A percentile compares a stretch with the other conserved stretches of the same genome.
Conservation (phyloP, 2,888 invertebrate genomes). For the Caradrina clavipalpis region DNA sequence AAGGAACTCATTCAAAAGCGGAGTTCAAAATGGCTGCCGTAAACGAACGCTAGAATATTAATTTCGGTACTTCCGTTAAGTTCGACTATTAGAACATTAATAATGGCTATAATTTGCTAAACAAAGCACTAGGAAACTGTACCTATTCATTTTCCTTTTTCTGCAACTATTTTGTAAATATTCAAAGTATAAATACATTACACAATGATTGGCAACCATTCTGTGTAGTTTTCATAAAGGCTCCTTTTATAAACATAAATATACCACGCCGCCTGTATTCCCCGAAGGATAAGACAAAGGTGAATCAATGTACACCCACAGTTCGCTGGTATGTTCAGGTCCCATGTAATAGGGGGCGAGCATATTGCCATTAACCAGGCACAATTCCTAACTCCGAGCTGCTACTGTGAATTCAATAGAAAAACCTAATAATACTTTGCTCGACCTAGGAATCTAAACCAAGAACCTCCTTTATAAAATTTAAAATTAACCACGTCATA, state of each 20-base stretch:
- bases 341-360: too few relatives aligned
- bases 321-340: too few relatives aligned
- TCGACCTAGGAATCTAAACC: too few relatives aligned
- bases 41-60: not conserved
- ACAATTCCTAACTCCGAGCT: too few relatives aligned
- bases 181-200: not conserved
- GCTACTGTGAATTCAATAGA: too few relatives aligned
- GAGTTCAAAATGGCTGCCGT: not conserved
- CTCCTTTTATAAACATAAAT: too few relatives aligned
- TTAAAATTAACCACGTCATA: not conserved
- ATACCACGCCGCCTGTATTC: too few relatives aligned
- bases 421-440: too few relatives aligned
- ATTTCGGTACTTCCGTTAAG: conserved; percentile 3
- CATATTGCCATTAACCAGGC: too few relatives aligned
- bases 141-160: conserved; percentile 5
- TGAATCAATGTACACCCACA: too few relatives aligned
- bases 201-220: not conserved
- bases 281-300: too few relatives aligned
- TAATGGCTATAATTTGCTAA: conserved; percentile 4
- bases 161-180: not conserved
- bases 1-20: conserved; percentile 2
- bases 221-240: not conserved
- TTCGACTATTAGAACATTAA: not conserved
- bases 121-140: not conserved
- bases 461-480: too few relatives aligned